Conservation (phyloP, 1,140 invertebrate genomes). For the Acyrthosiphon pisum region DNA sequence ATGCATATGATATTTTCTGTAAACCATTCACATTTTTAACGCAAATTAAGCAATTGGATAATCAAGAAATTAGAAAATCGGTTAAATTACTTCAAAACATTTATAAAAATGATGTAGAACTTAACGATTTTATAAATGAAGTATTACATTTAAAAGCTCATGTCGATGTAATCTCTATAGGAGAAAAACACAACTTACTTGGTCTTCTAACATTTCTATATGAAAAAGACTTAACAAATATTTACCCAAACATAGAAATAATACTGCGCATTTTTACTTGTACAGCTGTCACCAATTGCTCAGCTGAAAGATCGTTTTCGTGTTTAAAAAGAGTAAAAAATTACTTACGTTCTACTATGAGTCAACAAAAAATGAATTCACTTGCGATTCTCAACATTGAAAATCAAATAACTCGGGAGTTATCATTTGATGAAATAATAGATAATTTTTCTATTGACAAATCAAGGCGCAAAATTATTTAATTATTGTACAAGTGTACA, state of each 20-base stretch:
- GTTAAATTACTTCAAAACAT: not conserved
- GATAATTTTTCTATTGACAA: not conserved
- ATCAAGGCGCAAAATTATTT: conserved; percentile 5
- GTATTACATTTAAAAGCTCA: not conserved
- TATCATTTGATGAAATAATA: not conserved
- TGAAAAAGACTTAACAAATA: not conserved
- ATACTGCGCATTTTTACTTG: not conserved
- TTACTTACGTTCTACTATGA: conserved; percentile 10
- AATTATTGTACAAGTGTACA: too few relatives aligned
- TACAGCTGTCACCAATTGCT: conserved; percentile 46
- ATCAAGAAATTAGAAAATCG: not conserved
- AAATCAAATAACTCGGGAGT: not conserved
- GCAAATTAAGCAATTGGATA: not conserved
- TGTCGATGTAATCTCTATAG: not conserved
- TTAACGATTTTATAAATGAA: not conserved
- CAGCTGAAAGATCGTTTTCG: conserved; percentile 35
- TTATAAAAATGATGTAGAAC: not conserved
- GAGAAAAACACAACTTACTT: not conserved
- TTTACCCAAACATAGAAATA: not conserved
- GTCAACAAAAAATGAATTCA: not conserved
- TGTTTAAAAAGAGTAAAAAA: conserved; percentile 22
- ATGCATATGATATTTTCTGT: conserved; percentile 15
- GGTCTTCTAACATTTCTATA: not conserved
- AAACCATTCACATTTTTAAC: conserved; percentile 18
- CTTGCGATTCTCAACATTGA: not conserved